Evolutionary conservation across 2,888 invertebrate genomes (phyloP), one percentile per base, ranked within the genome.

Genomic region (Cantharis lateralis): DNA sequence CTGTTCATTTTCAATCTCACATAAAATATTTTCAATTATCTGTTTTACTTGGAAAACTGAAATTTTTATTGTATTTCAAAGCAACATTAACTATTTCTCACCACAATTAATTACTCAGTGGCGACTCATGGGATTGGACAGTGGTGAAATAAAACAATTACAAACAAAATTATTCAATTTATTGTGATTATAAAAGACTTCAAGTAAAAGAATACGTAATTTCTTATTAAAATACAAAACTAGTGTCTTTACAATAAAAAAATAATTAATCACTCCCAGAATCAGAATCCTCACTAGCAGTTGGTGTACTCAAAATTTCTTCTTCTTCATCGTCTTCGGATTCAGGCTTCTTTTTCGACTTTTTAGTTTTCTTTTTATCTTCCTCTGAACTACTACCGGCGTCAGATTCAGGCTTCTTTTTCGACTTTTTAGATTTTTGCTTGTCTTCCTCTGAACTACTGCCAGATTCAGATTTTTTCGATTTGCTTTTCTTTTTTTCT

Each of bases 221-320:
- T 48, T 48, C n/a, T 48, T 48, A 48, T 48, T n/a, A 32, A 32
- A 32, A 32, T 32, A 32, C 13, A 32, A 32, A 32, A 32, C 13
- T 13, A 32, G 3, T 5, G 13, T n/a, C 13, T 48, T 7, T 48
- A 48, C 7, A 48, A 48, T 32, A n/a, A 48, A 5, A n/a, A 48
- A 48, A 9, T n/a, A 48, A n/a, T n/a, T n/a, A 48, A 48, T 48
- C 48, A 1, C 48, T 48, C n/a, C n/a, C 48, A 2, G 48, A 48
- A n/a, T 71, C 76, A 72, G 89, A 88, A 76, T 89, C 87, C 82
- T 91, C 89, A 80, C 89, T 89, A 26, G 88, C 89, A 80, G 81
- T 85, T 28, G 89, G 48, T 5, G n/a, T 7, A 89, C 80, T 82
- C 84, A 28, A 84, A 84, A 26, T 90, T 89, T 26, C 89, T 88